Conservation (phyloP, 2,888 invertebrate genomes). For the Luffia ferchaultella region DNA sequence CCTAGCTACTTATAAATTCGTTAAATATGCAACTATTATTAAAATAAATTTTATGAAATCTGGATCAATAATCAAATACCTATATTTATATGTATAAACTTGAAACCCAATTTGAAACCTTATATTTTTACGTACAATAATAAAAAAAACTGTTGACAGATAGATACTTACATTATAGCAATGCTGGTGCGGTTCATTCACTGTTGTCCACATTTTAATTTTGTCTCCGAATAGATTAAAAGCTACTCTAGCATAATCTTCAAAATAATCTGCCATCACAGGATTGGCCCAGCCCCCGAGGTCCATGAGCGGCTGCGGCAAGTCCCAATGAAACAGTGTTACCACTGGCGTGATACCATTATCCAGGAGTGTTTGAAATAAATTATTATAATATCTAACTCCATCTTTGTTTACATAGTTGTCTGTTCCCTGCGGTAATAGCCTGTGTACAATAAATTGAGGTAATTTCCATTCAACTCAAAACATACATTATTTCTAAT, state of each 20-base stretch:
- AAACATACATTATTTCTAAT: background rate
- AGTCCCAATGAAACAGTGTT: slow-evolving; percentile 72
- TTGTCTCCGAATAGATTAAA: slow-evolving; percentile 70
- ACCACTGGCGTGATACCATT: slow-evolving; percentile 73
- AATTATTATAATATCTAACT: slow-evolving; percentile 74
- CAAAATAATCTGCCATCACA: slow-evolving; percentile 56
- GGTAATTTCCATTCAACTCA: background rate
- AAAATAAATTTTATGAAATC: too few species aligned
- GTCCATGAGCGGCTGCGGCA: slow-evolving; percentile 59
- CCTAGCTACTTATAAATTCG: too few species aligned
- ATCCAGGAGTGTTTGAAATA: slow-evolving; percentile 74
- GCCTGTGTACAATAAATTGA: slow-evolving; percentile 33
- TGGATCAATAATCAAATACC: too few species aligned
- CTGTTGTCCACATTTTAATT: slow-evolving; percentile 76
- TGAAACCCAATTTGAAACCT: too few species aligned
- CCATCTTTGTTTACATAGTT: slow-evolving; percentile 74
- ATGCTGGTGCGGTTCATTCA: slow-evolving; percentile 75
- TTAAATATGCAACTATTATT: too few species aligned
- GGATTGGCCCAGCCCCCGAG: slow-evolving; percentile 61
- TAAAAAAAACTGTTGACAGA: too few species aligned
- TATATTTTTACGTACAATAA: too few species aligned
- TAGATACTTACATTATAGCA: slow-evolving; percentile 47
- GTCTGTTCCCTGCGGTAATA: slow-evolving; percentile 74
- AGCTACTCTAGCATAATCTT: slow-evolving; percentile 61
- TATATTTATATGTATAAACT: too few species aligned